These are phyloP conservation scores for Phalacrocorax carbo DNA, from an alignment of 2,113 vertebrate species.

Conservation along the genomic window DNA sequence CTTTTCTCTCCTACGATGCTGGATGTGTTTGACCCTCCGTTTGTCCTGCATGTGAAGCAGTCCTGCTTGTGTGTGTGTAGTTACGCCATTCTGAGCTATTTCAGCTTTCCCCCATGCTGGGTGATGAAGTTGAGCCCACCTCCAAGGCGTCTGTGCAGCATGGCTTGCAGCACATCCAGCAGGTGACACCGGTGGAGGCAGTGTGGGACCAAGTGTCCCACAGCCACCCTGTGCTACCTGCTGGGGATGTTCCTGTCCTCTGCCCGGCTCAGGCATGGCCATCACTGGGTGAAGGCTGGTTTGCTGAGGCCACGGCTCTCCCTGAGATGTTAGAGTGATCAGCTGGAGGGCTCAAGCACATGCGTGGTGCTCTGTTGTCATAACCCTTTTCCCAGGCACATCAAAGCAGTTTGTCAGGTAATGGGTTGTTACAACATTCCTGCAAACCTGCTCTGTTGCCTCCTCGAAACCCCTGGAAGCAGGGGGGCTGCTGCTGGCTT, in stretches of 20 bases:
- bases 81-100: rapidly evolving
- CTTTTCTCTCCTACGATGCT: not conserved
- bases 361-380: rapidly evolving
- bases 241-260: not conserved
- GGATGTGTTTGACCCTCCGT: rapidly evolving
- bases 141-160: not conserved
- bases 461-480: not conserved
- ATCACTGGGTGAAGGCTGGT: not conserved
- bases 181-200: not conserved
- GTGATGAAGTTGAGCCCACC: not conserved
- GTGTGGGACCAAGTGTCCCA: rapidly evolving
- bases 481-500: not conserved
- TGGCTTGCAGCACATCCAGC: not conserved
- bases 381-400: not conserved
- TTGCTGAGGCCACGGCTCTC: not conserved
- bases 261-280: rapidly evolving
- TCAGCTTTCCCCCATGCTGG: not conserved
- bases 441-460: not conserved
- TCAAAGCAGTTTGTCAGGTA: not conserved
- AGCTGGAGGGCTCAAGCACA: not conserved
- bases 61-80: not conserved
- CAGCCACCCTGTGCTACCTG: not conserved
- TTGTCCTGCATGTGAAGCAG: not conserved
- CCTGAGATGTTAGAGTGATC: too few species aligned
- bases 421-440: not conserved